Percentiles rank a stretch among this genome's conserved stretches.
Conservation (phyloP, 2,113 vertebrate species). For the Hippocampus comes region DNA sequence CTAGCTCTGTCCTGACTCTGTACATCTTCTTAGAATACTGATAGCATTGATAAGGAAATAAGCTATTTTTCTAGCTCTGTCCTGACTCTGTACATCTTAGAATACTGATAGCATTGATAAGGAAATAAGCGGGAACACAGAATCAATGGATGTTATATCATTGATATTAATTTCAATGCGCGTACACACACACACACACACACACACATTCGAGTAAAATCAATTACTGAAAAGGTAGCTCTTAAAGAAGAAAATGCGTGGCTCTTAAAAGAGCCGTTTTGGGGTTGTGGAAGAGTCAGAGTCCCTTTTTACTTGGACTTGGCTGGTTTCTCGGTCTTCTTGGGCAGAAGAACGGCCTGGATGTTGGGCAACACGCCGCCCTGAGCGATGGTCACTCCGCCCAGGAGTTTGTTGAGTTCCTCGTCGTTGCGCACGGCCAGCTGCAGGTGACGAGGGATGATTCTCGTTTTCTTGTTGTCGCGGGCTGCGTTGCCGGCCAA, state of each 20-base stretch:
- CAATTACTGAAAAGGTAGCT: too few species aligned
- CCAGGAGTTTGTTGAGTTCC: not conserved
- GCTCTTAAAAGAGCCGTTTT: slow-evolving; percentile 55
- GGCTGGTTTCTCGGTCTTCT: not conserved
- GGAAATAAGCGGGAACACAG: too few species aligned
- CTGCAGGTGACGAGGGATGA: not conserved
- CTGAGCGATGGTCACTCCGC: not conserved
- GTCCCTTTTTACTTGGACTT: not conserved
- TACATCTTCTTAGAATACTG: too few species aligned
- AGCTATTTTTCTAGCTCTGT: too few species aligned
- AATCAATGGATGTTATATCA: too few species aligned
- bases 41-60: too few species aligned
- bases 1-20: too few species aligned
- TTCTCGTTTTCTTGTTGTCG: slow-evolving; percentile 2
- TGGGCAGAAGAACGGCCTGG: not conserved
- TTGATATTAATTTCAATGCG: too few species aligned
- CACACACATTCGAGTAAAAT: too few species aligned
- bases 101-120: too few species aligned
- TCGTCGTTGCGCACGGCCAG: slow-evolving; percentile 2
- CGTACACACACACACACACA: too few species aligned
- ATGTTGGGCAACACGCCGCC: slow-evolving; percentile 3
- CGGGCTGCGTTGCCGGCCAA: not conserved
- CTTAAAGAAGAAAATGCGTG: not conserved
- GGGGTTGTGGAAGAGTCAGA: not conserved
- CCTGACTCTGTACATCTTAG: too few species aligned